Conservation (phyloP, 2,888 invertebrate genomes). For the Sarcophaga rosellei region DNA sequence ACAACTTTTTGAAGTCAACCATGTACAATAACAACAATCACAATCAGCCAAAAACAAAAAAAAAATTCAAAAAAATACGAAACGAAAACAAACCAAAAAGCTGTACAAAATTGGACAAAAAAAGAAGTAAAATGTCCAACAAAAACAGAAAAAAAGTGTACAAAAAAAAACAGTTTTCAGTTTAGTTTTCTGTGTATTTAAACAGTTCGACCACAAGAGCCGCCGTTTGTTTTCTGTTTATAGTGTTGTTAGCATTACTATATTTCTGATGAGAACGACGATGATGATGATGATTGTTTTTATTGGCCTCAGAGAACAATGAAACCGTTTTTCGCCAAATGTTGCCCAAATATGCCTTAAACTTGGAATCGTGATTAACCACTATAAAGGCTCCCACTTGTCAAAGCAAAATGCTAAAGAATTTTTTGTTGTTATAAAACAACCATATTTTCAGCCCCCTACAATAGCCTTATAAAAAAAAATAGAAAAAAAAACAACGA, state of each 20-base stretch:
- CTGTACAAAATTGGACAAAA: conserved; percentile 50
- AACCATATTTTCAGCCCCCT: conserved; percentile 60
- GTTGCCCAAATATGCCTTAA: conserved; percentile 69
- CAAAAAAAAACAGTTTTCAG: conserved; percentile 57
- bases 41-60: conserved; percentile 55
- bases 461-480: background rate
- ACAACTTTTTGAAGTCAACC: conserved; percentile 65
- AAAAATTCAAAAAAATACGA: conserved; percentile 53
- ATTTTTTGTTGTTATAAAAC: conserved; percentile 70
- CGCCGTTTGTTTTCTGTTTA: conserved; percentile 42
- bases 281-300: conserved; percentile 64
- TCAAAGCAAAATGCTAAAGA: conserved; percentile 73
- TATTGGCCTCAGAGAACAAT: conserved; percentile 75
- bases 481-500: conserved; percentile 4
- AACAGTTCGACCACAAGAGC: conserved; percentile 58
- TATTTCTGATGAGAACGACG: conserved; percentile 53
- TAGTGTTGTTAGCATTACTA: conserved; percentile 36
- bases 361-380: conserved; percentile 69
- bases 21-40: conserved; percentile 54
- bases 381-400: conserved; percentile 74
- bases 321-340: conserved; percentile 77
- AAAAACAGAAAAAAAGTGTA: conserved; percentile 4
- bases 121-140: conserved; percentile 31
- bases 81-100: conserved; percentile 35
- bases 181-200: conserved; percentile 53